phyloP scores from a whole-genome alignment of 64 coral and sea anemone species.

The Astreopora myriophthalma region DNA sequence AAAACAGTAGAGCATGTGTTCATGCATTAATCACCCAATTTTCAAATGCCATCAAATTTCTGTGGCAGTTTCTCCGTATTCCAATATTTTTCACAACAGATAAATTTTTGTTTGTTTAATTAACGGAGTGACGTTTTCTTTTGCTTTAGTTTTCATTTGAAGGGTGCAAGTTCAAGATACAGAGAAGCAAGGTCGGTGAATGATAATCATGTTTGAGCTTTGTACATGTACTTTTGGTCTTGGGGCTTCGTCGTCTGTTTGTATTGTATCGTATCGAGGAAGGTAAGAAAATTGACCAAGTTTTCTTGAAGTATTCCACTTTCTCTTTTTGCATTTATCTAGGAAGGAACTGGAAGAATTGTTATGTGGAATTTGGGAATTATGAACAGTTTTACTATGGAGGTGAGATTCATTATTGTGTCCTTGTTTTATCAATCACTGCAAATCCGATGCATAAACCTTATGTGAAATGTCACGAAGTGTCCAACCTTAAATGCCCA shows the following conservation, averaged over 20 bases:
- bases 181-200: slow-evolving; percentile 91
- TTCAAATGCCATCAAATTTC: no score
- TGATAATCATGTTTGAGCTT: background rate
- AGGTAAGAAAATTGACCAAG: background rate
- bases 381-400: slow-evolving; percentile 89
- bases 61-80: no score
- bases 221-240: no score
- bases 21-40: no score
- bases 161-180: slow-evolving; percentile 92
- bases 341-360: slow-evolving; percentile 91
- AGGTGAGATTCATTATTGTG: slow-evolving; percentile 36
- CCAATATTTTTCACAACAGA: no score
- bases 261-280: background rate
- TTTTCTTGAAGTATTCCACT: background rate
- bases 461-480: no score
- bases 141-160: slow-evolving; percentile 80
- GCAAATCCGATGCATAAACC: no score
- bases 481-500: no score
- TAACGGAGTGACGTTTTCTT: background rate
- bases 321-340: background rate
- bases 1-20: no score
- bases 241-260: no score
- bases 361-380: slow-evolving; percentile 97
- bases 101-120: no score
- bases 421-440: background rate